Base-by-base conservation (phyloP, 1,140 invertebrate species). In the Caenorhabditis remanei region DNA sequence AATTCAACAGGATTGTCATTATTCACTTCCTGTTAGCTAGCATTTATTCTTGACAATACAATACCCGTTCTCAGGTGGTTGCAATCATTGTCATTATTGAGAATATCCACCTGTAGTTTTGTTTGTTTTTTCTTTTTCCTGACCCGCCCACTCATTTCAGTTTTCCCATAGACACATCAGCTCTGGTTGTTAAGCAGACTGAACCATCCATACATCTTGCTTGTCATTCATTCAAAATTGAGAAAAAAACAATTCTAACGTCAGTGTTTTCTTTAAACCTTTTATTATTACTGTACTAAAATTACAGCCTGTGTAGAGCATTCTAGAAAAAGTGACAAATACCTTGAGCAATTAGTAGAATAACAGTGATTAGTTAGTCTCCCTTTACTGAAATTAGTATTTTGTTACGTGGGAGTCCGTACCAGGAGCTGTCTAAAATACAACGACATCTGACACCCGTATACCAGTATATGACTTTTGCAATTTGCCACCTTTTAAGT, bases 401-500 rank as follows among this genome's bases (percentile, higher is more conserved):
- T n/a, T 24, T 16, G 32, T 65, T 61, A 32, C 67, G 19, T 71
- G 14, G 21, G 21, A 8, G 40, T 11, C 16, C 16, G 43, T 11
- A 32, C 43, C 67, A 24, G 46, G 71, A 48, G 71, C 71, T 71
- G 43, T 71, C 40, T 46, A 71, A 16, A 71, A 46, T 46, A 46
- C 46, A 11, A 79, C 11, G 50, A 53, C 16, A 53, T 53, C 50
- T 14, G 16, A 79, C 21, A 9, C 19, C 43, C 24, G 8, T 19
- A 79, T 79, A 79, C 71, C n/a, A 79, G 65, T 71, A 71, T 48
- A 71, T 79, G 46, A 79, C 43, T 79, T 48, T 53, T 50, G 43
- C 71, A 79, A 79, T 79, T 79, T 79, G 71, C 71, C 71, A 79
- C 71, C 43, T 79, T 79, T 79, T 79, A 79, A 79, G 71, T 79